These are phyloP conservation scores for Erinaceus europaeus DNA, from an alignment of 2,113 vertebrate genomes.

Conservation along the genomic window DNA sequence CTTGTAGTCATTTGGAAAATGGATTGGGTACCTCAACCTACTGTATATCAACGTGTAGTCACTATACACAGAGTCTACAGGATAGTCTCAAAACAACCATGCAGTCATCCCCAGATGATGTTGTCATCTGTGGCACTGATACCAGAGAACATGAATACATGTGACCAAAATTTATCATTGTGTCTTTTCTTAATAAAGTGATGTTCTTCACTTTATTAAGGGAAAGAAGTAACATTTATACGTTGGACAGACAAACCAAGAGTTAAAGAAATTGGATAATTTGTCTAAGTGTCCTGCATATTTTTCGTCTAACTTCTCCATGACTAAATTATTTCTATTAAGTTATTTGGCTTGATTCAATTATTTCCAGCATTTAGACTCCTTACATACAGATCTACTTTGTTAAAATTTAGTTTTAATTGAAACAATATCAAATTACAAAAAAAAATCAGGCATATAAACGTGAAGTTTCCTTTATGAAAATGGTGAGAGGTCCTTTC, in stretches of 20 bases:
- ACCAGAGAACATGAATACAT: not conserved
- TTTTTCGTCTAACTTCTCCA: not conserved
- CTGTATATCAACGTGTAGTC: not conserved
- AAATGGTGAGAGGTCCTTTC: not conserved
- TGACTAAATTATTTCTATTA: no score
- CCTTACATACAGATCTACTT: not conserved
- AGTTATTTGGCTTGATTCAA: not conserved
- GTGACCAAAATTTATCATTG: not conserved
- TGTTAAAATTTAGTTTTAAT: not conserved
- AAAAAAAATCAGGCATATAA: not conserved
- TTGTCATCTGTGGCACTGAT: not conserved
- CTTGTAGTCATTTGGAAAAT: no score
- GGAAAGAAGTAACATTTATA: not conserved
- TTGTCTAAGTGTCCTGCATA: not conserved
- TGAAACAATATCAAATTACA: not conserved
- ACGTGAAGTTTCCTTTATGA: not conserved
- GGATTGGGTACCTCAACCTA: no score
- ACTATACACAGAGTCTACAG: rapidly evolving
- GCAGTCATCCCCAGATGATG: not conserved
- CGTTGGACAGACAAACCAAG: not conserved
- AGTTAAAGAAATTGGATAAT: slow-evolving; percentile 6
- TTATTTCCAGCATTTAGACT: no score
- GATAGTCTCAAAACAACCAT: not conserved
- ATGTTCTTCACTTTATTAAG: not conserved
- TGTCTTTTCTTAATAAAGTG: not conserved